A percentile compares a stretch with the other conserved stretches of the same genome.
Evolutionary conservation across 1,140 invertebrate species (phyloP).

Genomic region (Reticulitermes speratus): DNA sequence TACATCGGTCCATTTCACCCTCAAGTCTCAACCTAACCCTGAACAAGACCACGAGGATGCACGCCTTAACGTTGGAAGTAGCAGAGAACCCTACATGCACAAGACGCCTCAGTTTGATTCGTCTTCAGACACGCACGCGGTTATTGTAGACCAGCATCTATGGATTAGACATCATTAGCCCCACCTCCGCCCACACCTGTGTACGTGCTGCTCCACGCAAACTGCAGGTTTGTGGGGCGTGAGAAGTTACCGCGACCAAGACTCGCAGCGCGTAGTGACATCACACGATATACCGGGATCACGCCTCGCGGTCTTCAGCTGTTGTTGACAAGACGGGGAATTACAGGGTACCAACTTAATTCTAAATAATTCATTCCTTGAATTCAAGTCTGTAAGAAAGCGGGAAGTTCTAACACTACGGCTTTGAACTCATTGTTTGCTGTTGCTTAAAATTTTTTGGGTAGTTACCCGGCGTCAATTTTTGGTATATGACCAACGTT

Average conservation of each 20-base stretch:
- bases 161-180: slow-evolving; percentile 11
- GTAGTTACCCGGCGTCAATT: no score
- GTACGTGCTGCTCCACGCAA: background rate
- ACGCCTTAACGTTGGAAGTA: no score
- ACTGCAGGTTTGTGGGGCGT: slow-evolving; percentile 15
- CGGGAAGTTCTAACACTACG: background rate
- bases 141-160: slow-evolving; percentile 1
- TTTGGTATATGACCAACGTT: no score
- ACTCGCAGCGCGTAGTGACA: background rate
- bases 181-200: background rate
- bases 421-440: no score
- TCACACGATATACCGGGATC: background rate
- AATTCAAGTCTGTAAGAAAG: background rate
- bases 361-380: background rate
- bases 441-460: no score
- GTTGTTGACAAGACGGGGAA: background rate
- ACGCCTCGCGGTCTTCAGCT: background rate
- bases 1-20: no score
- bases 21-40: no score
- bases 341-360: background rate
- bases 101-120: no score
- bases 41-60: no score
- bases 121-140: background rate
- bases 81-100: no score
- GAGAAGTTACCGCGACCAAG: background rate